Evolutionary conservation across 2,797 vertebrate genomes (phyloP), one percentile per base, ranked within the genome.

Genomic region (Semotilus atromaculatus): DNA sequence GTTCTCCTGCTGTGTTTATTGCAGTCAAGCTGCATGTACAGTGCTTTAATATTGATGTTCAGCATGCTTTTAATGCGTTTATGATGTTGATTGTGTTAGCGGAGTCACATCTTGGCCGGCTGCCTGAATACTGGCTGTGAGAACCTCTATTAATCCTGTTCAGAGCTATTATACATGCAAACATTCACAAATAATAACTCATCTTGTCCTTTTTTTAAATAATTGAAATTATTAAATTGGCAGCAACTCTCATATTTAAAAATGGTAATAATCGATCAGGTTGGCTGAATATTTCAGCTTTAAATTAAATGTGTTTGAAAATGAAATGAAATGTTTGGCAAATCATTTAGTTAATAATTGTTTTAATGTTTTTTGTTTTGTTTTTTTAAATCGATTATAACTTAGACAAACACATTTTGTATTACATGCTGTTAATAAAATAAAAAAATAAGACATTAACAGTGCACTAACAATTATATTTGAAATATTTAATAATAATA

Each of bases 121-220:
- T 43, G 76, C 76, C 60, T 45, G n/a, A 62, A 62, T n/a, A 10
- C n/a, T 43, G 36, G 36, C 75, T 62, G 66, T 43, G 51, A 81
- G 80, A 72, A 55, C 48, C 53, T 81, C 67, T 53, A 72, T 71
- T 72, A 40, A 70, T 81, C 79, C 51, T 40, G 51, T 81, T 81
- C 36, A 60, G 66, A 71, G 34, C 11, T 19, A 58, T 31, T 81
- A 55, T 71, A 40, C n/a, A 58, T 43, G 19, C 67, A 43, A 71
- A 81, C n/a, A 23, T 31, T 81, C 18, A 60, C 80, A 81, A 60
- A 60, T 55, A 81, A 38, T 55, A 58, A 43, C 21, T 58, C 31
- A 26, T 76, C 74, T 38, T 18, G 10, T 38, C 31, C 34, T 18
- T 76, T 76, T 75, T 34, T 26, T 3, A 23, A 58, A 75, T n/a